phyloP scores from a whole-genome alignment of 2,113 vertebrate species.

The Microtus oregoni region DNA sequence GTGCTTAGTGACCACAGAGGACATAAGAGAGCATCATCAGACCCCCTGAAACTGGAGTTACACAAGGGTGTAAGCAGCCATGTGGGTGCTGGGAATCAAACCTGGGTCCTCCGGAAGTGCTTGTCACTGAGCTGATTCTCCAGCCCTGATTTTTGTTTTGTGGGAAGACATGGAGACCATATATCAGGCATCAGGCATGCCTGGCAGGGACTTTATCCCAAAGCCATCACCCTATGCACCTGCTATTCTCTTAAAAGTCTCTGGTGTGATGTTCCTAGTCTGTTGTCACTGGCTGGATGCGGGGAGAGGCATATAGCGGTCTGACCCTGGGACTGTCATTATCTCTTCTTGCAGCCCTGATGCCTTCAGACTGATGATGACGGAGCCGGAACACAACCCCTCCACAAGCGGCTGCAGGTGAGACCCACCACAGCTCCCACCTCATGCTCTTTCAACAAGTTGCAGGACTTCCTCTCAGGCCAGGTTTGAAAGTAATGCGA shows the following conservation, averaged over 20 bases:
- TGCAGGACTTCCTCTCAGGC: not conserved
- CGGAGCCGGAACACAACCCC: conserved; percentile 91
- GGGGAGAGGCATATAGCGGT: rapidly evolving
- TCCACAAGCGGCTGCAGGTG: conserved; percentile 95
- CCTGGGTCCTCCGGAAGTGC: not conserved
- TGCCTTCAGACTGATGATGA: conserved; percentile 92
- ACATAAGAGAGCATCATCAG: not conserved
- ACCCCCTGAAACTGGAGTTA: not conserved
- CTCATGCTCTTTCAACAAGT: not conserved
- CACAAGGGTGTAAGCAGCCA: not conserved
- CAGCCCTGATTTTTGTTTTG: not conserved
- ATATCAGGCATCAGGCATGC: no score
- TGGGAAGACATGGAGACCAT: not conserved
- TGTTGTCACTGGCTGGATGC: not conserved
- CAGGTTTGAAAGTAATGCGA: not conserved
- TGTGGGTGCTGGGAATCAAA: not conserved
- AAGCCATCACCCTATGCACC: rapidly evolving
- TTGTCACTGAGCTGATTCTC: not conserved
- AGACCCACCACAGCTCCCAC: conserved; percentile 32
- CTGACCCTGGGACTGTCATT: conserved; percentile 49
- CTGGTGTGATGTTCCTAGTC: rapidly evolving
- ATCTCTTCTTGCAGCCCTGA: conserved; percentile 89
- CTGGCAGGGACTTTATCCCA: not conserved
- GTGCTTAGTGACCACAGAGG: not conserved
- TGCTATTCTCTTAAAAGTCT: not conserved